Conservation (phyloP, 2,113 vertebrate genomes). For the Trichomycterus rosablanca region DNA sequence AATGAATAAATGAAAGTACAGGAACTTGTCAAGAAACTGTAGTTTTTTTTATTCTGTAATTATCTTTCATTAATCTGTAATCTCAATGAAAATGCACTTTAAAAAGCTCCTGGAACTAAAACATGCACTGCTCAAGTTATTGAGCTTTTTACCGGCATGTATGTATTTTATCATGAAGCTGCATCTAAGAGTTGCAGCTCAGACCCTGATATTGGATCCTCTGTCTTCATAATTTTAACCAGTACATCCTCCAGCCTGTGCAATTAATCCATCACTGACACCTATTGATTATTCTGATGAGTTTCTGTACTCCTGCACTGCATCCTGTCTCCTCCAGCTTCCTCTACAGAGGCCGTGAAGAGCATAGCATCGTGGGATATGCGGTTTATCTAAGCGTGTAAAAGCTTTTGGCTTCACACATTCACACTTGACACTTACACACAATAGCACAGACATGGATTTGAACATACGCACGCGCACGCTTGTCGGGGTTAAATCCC, state of each 20-base stretch:
- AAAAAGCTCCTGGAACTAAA: too few species aligned
- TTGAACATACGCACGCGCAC: neutral
- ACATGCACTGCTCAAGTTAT: neutral
- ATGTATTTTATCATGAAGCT: slow-evolving; percentile 16
- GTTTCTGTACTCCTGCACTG: slow-evolving; percentile 46
- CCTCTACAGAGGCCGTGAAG: slow-evolving; percentile 35
- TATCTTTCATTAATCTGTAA: too few species aligned
- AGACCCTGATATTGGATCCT: slow-evolving; percentile 28
- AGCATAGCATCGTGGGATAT: slow-evolving; percentile 53
- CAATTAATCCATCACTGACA: slow-evolving; percentile 62
- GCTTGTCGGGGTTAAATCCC: slow-evolving; percentile 7
- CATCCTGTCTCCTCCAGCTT: slow-evolving; percentile 40
- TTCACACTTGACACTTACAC: slow-evolving; percentile 56
- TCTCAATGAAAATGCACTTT: too few species aligned
- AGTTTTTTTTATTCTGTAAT: too few species aligned
- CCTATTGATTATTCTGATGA: slow-evolving; percentile 64
- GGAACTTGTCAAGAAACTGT: too few species aligned
- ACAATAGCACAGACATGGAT: neutral
- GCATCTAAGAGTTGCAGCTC: slow-evolving; percentile 22
- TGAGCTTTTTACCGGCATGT: slow-evolving; percentile 11
- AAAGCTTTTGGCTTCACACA: slow-evolving; percentile 21
- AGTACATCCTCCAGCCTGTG: slow-evolving; percentile 42
- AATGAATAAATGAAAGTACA: too few species aligned
- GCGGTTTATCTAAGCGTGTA: slow-evolving; percentile 45
- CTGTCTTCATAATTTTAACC: slow-evolving; percentile 48